Base-by-base conservation (phyloP, 2,797 vertebrate genomes). In the Rhinoraja longicauda region DNA sequence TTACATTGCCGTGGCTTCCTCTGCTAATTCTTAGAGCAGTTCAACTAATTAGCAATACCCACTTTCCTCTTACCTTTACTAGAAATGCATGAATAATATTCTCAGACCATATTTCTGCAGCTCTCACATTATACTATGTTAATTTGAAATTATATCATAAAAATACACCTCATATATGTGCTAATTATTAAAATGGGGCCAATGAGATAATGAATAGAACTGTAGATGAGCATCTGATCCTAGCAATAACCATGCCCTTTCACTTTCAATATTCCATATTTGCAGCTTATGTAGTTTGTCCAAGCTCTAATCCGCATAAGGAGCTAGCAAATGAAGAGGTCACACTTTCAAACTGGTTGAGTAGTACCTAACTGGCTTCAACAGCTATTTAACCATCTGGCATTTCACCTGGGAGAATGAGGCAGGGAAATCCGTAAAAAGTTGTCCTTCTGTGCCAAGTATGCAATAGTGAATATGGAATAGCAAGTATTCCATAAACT, bases 1-100 rank as follows among this genome's bases (percentile, higher is more conserved):
- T 88, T 64, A 88, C 84, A 88, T 88, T 64, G 88, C 84, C 36
- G n/a, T 88, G 84, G 59, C 59, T 88, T 88, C n/a, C 59, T 88
- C 62, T 88, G 59, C 59, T 88, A 88, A 88, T 88, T 64, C 57
- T 7, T 88, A 19, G 15, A 88, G 59, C 59, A 1, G 6, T 32
- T 36, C 84, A 88, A 64, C 84, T 88, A 88, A 88, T 88, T 88
- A 88, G n/a, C 59, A 64, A n/a, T 32, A 59, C n/a, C 57, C 59
- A 88, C 82, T 86, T 86, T 88, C 59, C 29, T 32, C 84, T 88
- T 88, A 64, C 62, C 84, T 62, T 64, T 64, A 36, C n/a, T 32
- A 19, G 59, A 36, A 88, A 62, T 64, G 84, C 29, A 88, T 64
- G 59, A 88, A 64, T 88, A 64, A 88, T 19, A 88, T 32, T 88